Base-by-base conservation (phyloP, 1,140 invertebrate genomes). In the Tyrophagus putrescentiae region DNA sequence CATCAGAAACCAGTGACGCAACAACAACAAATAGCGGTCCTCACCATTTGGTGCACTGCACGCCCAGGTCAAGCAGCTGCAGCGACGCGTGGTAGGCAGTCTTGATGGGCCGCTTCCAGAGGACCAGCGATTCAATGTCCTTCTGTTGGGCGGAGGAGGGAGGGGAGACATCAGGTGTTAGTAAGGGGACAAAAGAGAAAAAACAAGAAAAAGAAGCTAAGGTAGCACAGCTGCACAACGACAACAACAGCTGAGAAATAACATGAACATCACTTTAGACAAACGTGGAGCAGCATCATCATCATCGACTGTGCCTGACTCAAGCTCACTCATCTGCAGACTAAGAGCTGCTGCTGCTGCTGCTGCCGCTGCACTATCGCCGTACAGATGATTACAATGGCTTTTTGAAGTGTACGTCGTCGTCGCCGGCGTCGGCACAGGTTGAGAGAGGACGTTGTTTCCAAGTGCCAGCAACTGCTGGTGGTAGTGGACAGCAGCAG, bases 61-160 rank as follows among this genome's bases (percentile, higher is more conserved):
- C 63, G 76, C 73, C 66, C 83, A 76, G 66, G 78, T 76, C 65
- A 60, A 74, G 69, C 64, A 84, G 71, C 79, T 94, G 89, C 65
- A 78, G 77, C 65, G 81, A 69, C 75, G 87, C 91, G 75, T 88
- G 93, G 68, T 85, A 82, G 34, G 89, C 65, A 11, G 89, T 93
- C 61, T 75, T 78, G 48, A 93, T 68, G 27, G 91, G 91, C 68
- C 80, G 80, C 68, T 83, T 79, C 89, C 89, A 95, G 60, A 96
- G 70, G 32, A 92, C 87, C 64, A 93, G 71, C 67, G 79, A 78
- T 68, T 73, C 71, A 32, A 76, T 63, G 63, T 77, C 76, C 52
- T 71, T 65, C 45, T 57, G 25, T 4, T 50, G 16, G 11, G n/a
- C n/a, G n/a, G n/a, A n/a, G n/a, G n/a, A n/a, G n/a, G n/a, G n/a